These are phyloP conservation scores for Hylia prasina DNA, from an alignment of 2,113 vertebrate species.

Conservation along the genomic window DNA sequence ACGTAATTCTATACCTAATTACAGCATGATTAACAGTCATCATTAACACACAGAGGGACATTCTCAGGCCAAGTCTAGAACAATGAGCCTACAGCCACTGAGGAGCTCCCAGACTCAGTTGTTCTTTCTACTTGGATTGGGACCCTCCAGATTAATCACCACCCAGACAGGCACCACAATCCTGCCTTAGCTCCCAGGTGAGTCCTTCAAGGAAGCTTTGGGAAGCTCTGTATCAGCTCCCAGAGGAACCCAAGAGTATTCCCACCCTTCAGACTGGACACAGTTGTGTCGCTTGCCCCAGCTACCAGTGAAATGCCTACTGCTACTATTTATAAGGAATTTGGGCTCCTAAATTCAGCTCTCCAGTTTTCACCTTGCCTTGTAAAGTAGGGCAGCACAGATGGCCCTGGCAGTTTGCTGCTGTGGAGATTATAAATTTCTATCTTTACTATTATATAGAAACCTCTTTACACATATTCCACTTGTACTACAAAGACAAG, in stretches of 20 bases:
- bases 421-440: not conserved
- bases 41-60: not conserved
- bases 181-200: not conserved
- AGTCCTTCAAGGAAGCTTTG: not conserved
- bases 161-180: not conserved
- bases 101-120: not conserved
- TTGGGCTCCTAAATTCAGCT: not conserved
- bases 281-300: not conserved
- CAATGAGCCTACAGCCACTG: not conserved
- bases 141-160: not conserved
- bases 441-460: not conserved
- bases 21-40: not conserved
- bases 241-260: not conserved
- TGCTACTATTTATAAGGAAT: not conserved
- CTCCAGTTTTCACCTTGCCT: not conserved
- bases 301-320: not conserved
- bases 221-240: not conserved
- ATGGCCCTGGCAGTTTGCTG: not conserved
- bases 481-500: not conserved
- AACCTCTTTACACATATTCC: not conserved
- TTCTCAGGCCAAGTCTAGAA: not conserved
- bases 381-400: not conserved
- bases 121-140: not conserved
- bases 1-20: not conserved
- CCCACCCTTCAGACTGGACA: accelerated